These are phyloP conservation scores for Trissolcus basalis DNA, from an alignment of 1,140 invertebrate species.

Conservation along the genomic window DNA sequence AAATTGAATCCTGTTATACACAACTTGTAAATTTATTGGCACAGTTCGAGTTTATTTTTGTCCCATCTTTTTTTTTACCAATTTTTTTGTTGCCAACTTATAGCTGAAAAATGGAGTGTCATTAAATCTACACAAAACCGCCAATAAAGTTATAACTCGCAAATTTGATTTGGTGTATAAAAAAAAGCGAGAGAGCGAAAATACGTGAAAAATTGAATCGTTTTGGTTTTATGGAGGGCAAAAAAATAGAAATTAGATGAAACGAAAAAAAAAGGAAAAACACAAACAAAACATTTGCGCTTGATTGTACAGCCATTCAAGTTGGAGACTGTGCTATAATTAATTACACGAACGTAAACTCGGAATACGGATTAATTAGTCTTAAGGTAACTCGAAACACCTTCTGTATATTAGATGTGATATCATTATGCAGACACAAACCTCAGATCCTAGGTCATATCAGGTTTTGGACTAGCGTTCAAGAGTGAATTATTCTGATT, in stretches of 20 bases:
- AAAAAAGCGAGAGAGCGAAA: no score
- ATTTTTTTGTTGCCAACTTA: no score
- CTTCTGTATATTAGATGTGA: slow-evolving; percentile 14
- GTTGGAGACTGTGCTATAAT: neutral
- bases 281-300: no score
- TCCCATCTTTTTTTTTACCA: neutral
- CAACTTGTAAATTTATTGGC: neutral
- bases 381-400: slow-evolving; percentile 23
- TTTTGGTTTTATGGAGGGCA: no score
- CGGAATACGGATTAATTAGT: slow-evolving; percentile 13
- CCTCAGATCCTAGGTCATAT: slow-evolving; percentile 22
- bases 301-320: no score
- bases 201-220: no score
- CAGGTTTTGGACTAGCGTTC: slow-evolving; percentile 17
- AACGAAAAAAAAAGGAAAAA: no score
- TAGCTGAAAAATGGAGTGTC: no score
- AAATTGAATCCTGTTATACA: neutral
- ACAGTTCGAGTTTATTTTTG: neutral
- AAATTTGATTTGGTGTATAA: no score
- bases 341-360: slow-evolving; percentile 14
- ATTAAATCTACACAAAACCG: no score
- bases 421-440: slow-evolving; percentile 17
- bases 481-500: slow-evolving; percentile 24
- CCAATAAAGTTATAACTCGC: no score
- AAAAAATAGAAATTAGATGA: no score